Base-by-base conservation (phyloP, 2,888 invertebrate species). In the Chrysodeixis includens region DNA sequence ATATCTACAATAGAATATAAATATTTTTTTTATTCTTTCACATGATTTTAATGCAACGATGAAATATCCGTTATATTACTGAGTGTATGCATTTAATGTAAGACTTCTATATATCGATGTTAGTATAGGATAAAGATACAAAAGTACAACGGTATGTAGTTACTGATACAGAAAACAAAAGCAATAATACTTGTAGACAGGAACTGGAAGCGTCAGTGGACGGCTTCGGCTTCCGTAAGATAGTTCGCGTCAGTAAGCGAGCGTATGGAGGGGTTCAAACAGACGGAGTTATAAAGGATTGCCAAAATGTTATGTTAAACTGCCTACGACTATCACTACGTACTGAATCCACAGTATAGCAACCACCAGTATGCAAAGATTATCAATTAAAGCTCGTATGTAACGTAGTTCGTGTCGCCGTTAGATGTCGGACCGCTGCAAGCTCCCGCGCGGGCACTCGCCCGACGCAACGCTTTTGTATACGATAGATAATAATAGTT, bases 401-500 rank as follows among this genome's bases (percentile, higher is more conserved):
- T 76, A 78, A 63, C 58, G 70, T 71, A 55, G 69, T 70, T 57
- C 74, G 71, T 77, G 71, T 79, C 62, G 73, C 75, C 57, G 55
- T 74, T 74, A 79, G 76, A 77, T 66, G 67, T 76, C 56, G 66
- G 68, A 74, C 66, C 79, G 83, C 83, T 83, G 83, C 83, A 83
- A 83, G 83, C 83, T 83, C 83, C 57, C 52, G 16, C 30, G 69
- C 63, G 32, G 60, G 55, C 61, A 65, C 46, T 18, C 52, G 44
- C 53, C 46, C 49, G 20, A 72, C 67, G 69, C 71, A 63, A 71
- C 65, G 78, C 78, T 81, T 82, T 77, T 79, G 82, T 82, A 82
- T 82, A 82, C 82, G 82, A 82, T 82, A 80, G 67, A 82, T 74
- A 69, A 63, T 73, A 77, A 73, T 76, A 80, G 72, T 73, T 76